Evolutionary conservation across 1,140 invertebrate genomes (phyloP).

Genomic region (Orius insidiosus): DNA sequence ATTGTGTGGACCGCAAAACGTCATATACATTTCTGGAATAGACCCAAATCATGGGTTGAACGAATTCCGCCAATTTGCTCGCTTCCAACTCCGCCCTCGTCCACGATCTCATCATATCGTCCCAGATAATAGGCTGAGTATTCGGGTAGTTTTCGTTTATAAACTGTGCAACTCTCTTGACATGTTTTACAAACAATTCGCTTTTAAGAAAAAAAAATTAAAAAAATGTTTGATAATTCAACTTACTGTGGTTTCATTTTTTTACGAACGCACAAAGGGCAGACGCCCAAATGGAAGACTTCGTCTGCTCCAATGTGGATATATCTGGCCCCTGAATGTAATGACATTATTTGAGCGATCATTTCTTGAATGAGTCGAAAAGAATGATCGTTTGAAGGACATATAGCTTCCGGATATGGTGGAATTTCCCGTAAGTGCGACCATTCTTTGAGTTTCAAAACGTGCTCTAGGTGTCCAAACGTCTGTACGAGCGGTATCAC

Average conservation of each 20-base stretch:
- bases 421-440: constrained; percentile 33
- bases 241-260: constrained; percentile 13
- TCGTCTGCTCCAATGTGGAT: constrained; percentile 27
- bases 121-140: constrained; percentile 36
- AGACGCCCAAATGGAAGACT: constrained; percentile 30
- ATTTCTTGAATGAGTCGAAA: constrained; percentile 17
- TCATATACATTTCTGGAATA: constrained; percentile 12
- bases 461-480: constrained; percentile 49
- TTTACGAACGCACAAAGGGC: constrained; percentile 22
- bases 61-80: constrained; percentile 27
- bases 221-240: no score
- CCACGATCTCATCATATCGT: constrained; percentile 41
- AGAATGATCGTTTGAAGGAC: constrained; percentile 16
- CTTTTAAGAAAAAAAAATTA: constrained; percentile 3
- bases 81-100: constrained; percentile 25
- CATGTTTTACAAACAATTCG: constrained; percentile 17
- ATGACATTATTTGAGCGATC: constrained; percentile 23
- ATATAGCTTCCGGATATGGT: constrained; percentile 29
- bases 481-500: constrained; percentile 51
- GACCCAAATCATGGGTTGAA: constrained; percentile 35
- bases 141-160: constrained; percentile 24
- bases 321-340: constrained; percentile 23
- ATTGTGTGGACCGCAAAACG: constrained; percentile 1
- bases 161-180: constrained; percentile 15
- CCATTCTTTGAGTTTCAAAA: constrained; percentile 37